These are phyloP conservation scores for Ommatoiulus sabulosus DNA, from an alignment of 2,888 invertebrate genomes.

Conservation along the genomic window DNA sequence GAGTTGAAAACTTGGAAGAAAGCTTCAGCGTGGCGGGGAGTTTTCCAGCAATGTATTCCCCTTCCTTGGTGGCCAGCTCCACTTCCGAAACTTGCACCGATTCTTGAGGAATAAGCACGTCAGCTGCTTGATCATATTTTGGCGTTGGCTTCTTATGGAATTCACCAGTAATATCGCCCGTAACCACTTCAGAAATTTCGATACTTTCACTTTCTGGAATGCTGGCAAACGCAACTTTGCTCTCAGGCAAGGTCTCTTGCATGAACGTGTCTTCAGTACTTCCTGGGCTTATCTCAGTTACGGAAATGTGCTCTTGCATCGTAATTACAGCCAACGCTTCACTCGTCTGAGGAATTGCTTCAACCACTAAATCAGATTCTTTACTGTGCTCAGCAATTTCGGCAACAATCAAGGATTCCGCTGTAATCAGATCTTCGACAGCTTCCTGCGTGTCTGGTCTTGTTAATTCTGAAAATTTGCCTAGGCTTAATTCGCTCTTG, in stretches of 20 bases:
- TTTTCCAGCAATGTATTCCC: conserved; percentile 41
- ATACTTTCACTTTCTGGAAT: conserved; percentile 59
- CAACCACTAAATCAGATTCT: conserved; percentile 45
- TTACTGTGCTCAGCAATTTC: conserved; percentile 55
- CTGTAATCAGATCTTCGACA: conserved; percentile 15
- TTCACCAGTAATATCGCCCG: conserved; percentile 52
- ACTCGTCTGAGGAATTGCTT: not conserved
- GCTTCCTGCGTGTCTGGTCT: conserved; percentile 54
- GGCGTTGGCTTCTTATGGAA: conserved; percentile 42
- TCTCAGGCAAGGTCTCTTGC: not conserved
- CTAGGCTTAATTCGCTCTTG: conserved; percentile 55
- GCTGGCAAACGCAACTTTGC: conserved; percentile 55
- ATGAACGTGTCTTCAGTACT: conserved; percentile 52
- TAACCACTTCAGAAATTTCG: conserved; percentile 59
- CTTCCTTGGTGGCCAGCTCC: conserved; percentile 57
- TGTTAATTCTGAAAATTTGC: conserved; percentile 44
- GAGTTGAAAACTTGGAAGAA: conserved; percentile 47
- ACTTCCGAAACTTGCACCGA: conserved; percentile 54
- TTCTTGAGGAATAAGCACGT: conserved; percentile 48
- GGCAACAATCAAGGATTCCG: conserved; percentile 58
- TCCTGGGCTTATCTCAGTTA: conserved; percentile 57
- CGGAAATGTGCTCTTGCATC: conserved; percentile 45
- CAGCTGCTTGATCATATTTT: conserved; percentile 53
- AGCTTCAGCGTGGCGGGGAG: conserved; percentile 50
- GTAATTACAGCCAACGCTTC: not conserved